These are phyloP conservation scores for Xestia sexstrigata DNA, from an alignment of 2,888 invertebrate species.

Conservation along the genomic window DNA sequence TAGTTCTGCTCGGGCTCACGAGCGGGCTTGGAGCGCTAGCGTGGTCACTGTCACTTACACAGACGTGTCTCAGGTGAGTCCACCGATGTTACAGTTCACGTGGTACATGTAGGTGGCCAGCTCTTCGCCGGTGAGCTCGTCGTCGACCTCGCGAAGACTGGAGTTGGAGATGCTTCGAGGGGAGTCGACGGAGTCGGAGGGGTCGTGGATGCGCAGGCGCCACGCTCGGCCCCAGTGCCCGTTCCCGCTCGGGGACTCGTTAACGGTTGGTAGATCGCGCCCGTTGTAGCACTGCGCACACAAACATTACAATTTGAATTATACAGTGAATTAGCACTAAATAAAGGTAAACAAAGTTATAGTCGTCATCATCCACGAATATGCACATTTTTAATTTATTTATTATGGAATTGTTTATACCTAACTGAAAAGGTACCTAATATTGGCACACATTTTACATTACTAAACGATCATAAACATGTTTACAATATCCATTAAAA, in stretches of 20 bases:
- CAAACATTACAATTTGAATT: slow-evolving; percentile 52
- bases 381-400: neutral
- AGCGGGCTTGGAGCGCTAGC: slow-evolving; percentile 43
- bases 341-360: slow-evolving; percentile 6
- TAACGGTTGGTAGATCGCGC: slow-evolving; percentile 81
- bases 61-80: slow-evolving; percentile 85
- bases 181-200: slow-evolving; percentile 86
- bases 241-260: slow-evolving; percentile 82
- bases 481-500: slow-evolving; percentile 30
- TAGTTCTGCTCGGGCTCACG: slow-evolving; percentile 44
- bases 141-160: slow-evolving; percentile 93
- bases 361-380: slow-evolving; percentile 3
- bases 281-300: slow-evolving; percentile 79
- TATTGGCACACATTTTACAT: neutral
- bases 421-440: neutral
- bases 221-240: slow-evolving; percentile 82
- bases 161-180: slow-evolving; percentile 93
- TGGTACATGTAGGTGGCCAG: slow-evolving; percentile 93
- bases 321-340: slow-evolving; percentile 9
- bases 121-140: slow-evolving; percentile 92
- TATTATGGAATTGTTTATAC: neutral
- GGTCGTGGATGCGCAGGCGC: slow-evolving; percentile 76
- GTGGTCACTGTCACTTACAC: slow-evolving; percentile 71
- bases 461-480: slow-evolving; percentile 1
- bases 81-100: slow-evolving; percentile 89